Evolutionary conservation across 2,113 vertebrate species (phyloP).

Genomic region (Antechinus stuartii): DNA sequence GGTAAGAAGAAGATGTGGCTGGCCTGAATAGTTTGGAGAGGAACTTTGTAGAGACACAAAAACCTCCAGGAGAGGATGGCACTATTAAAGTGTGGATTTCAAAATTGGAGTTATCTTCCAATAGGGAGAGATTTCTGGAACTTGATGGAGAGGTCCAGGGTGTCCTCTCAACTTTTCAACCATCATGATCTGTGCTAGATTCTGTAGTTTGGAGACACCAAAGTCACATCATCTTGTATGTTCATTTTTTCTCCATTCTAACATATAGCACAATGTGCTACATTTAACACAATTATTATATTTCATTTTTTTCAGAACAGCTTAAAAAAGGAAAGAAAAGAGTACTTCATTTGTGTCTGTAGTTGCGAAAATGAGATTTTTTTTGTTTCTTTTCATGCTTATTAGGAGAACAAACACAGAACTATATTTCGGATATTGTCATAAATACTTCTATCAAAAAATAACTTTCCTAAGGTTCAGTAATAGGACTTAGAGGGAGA

Average conservation of each 20-base stretch:
- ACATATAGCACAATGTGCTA: too few relatives aligned
- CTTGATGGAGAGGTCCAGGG: neutral
- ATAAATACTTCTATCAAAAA: neutral
- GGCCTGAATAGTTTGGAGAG: too few relatives aligned
- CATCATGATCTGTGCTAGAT: too few relatives aligned
- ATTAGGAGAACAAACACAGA: neutral
- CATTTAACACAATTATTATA: too few relatives aligned
- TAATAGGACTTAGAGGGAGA: neutral
- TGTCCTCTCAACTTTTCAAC: too few relatives aligned
- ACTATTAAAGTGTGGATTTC: neutral
- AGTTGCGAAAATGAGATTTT: conserved; percentile 20
- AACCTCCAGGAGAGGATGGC: neutral
- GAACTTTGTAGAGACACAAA: neutral
- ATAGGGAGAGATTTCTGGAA: neutral
- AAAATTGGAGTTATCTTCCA: neutral
- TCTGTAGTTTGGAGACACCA: too few relatives aligned
- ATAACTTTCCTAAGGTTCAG: neutral
- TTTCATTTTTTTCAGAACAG: too few relatives aligned
- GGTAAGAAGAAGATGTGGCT: neutral
- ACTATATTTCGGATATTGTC: neutral
- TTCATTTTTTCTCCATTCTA: too few relatives aligned
- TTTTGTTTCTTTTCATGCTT: neutral
- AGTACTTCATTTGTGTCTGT: neutral
- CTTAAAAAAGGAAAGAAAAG: too few relatives aligned
- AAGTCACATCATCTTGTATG: too few relatives aligned